Conservation (phyloP, 2,888 invertebrate species). For the Malthinus seriepunctatus region DNA sequence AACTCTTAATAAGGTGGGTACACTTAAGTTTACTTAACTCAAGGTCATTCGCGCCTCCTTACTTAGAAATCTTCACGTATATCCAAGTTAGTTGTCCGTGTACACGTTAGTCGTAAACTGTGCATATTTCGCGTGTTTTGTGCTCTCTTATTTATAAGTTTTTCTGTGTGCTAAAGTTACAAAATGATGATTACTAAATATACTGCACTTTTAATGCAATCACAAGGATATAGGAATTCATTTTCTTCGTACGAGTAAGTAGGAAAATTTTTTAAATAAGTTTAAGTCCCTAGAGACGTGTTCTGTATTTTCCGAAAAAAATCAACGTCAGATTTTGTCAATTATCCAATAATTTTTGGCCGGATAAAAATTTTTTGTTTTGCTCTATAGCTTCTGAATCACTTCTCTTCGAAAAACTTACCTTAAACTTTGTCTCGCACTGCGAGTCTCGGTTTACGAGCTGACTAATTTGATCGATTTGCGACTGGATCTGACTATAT, state of each 20-base stretch:
- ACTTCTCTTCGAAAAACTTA: no score
- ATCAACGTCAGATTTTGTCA: no score
- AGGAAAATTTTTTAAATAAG: not conserved
- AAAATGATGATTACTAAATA: slow-evolving; percentile 72
- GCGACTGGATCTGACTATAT: no score
- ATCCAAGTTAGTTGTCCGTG: slow-evolving; percentile 10
- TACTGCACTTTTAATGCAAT: slow-evolving; percentile 70
- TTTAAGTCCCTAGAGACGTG: no score
- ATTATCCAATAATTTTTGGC: no score
- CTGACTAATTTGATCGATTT: no score
- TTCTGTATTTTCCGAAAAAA: no score
- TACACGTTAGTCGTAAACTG: slow-evolving; percentile 9
- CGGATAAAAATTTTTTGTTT: no score
- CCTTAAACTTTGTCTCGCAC: no score
- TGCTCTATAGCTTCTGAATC: no score
- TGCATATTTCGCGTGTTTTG: not conserved
- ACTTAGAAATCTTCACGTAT: slow-evolving; percentile 27
- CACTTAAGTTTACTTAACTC: slow-evolving; percentile 36
- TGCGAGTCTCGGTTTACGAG: no score
- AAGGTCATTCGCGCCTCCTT: slow-evolving; percentile 32
- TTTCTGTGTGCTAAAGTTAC: slow-evolving; percentile 4
- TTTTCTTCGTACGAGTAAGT: slow-evolving; percentile 48
- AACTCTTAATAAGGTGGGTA: slow-evolving; percentile 34
- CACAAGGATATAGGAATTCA: slow-evolving; percentile 58
- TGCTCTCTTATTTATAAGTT: not conserved